Evolutionary conservation across 2,113 vertebrate species (phyloP), one percentile per base, ranked within the genome.

Genomic region (Chlamydotis undulata): DNA sequence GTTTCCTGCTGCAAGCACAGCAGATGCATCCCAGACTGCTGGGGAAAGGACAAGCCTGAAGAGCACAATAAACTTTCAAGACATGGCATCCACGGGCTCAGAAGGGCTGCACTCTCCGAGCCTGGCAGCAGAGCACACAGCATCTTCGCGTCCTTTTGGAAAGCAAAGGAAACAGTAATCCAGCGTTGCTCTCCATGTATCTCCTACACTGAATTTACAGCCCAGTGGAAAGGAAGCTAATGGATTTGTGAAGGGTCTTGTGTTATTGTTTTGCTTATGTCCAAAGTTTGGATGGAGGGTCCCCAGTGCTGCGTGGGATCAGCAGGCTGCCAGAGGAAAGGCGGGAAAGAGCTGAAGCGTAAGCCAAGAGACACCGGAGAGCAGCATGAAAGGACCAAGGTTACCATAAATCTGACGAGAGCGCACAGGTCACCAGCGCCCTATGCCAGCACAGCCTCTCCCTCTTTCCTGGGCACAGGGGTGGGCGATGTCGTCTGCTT

Each of bases 11-110:
- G 69, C 74, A 93, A 86, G 89, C 71, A 81, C 49, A 83, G 90
- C 83, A 93, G 90, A 94, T 68, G 71, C 75, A 79, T 67, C 75
- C 57, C 70, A 85, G 75, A 33, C 60, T 78, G n/a, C 39, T 55
- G 83, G 82, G 85, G 68, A 90, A 89, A 92, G 71, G 50, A 87
- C 78, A 77, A 81, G 78, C 53, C 92, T 87, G 91, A 79, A 74
- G 64, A 94, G 76, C 33, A 6, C 84, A 83, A 67, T 80, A 90
- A 88, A 74, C 28, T 88, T 95, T 31, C 39, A 45, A n/a, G 82
- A 25, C 5, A 1, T 12, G 26, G 11, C 60, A 77, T 28, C 35
- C 70, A 13, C 0, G 2, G 59, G 50, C 67, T 86, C 74, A 73
- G 79, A 91, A 68, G 64, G 35, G 63, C 57, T 90, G 31, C 47